Percentiles rank a stretch among this genome's conserved stretches.
Evolutionary conservation across 1,140 invertebrate species (phyloP).

Genomic region (Trichonephila inaurata): DNA sequence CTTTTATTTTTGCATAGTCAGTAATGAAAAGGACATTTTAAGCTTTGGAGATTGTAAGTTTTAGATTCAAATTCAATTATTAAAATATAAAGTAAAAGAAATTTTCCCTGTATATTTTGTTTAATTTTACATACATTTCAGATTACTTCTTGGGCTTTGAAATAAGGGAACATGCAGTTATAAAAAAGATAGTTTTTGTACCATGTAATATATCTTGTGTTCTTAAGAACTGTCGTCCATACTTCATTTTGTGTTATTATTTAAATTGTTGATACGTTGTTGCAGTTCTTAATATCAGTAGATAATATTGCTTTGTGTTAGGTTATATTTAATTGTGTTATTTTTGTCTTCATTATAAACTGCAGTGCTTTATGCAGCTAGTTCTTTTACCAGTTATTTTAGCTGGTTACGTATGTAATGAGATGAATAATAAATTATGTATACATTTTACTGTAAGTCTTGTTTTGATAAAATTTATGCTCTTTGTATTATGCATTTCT

Average conservation of each 20-base stretch:
- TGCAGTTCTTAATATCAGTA: constrained; percentile 13
- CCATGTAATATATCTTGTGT: constrained; percentile 1
- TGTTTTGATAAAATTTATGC: not conserved
- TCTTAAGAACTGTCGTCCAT: constrained; percentile 8
- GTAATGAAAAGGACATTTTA: not conserved
- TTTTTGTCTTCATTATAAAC: constrained; percentile 7
- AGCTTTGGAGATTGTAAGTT: constrained; percentile 3
- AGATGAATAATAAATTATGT: constrained; percentile 69
- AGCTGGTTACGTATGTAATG: constrained; percentile 46
- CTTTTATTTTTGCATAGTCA: not conserved
- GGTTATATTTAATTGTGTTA: constrained; percentile 69
- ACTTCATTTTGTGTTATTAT: constrained; percentile 28
- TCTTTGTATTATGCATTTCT: too few relatives aligned
- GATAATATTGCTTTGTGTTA: constrained; percentile 60
- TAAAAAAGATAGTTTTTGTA: constrained; percentile 17
- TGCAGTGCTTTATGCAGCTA: constrained; percentile 47
- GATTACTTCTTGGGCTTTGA: not conserved
- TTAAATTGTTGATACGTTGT: constrained; percentile 27
- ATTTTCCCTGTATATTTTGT: not conserved
- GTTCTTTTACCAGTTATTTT: constrained; percentile 46
- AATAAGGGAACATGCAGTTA: constrained; percentile 4
- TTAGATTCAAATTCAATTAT: not conserved
- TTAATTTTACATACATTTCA: not conserved
- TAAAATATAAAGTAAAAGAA: not conserved
- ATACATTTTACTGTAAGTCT: constrained; percentile 50